Evolutionary conservation across 2,797 vertebrate species (phyloP), one percentile per base, ranked within the genome.

Genomic region (Uromys caudimaculatus): DNA sequence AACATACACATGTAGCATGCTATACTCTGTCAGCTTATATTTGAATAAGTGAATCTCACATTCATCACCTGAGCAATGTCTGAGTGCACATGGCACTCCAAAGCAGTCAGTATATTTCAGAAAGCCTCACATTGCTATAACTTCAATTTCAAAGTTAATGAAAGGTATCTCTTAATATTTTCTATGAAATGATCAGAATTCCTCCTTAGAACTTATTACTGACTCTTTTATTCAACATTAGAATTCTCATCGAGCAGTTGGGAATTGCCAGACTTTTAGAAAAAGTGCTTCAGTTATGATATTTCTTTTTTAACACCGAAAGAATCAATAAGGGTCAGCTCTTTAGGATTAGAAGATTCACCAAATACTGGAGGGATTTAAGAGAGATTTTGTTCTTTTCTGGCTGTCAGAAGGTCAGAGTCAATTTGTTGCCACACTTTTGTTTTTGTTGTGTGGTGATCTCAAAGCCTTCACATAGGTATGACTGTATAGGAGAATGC

Each of bases 321-420:
- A 92, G 76, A 97, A 97, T 97, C 96, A 95, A 96, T 97, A 97
- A 73, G 79, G 96, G 85, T 89, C 82, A 94, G 78, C 54, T 96
- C 60, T 95, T 92, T 95, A 95, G 93, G 82, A 97, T 93, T 97
- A 97, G 91, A 97, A 96, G 95, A 96, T 91, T 95, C 96, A 85
- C 85, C 95, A 95, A 95, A 97, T 95, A 76, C 96, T 89, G 35
- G 90, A 96, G 90, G 94, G 97, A 97, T 97, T 97, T 97, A 85
- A 96, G 95, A 95, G 47, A 95, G 56, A 96, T 95, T 97, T 96
- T 96, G 83, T 91, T 97, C 88, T 76, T 90, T 96, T 95, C 88
- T 96, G 35, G 32, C 91, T 97, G 82, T 52, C 90, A 92, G 85
- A 94, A 95, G 97, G 95, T 97, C 95, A 97, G 88, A 91, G 89